Evolutionary conservation across 2,888 invertebrate species (phyloP).

Genomic region (Lamellibrachia satsuma): DNA sequence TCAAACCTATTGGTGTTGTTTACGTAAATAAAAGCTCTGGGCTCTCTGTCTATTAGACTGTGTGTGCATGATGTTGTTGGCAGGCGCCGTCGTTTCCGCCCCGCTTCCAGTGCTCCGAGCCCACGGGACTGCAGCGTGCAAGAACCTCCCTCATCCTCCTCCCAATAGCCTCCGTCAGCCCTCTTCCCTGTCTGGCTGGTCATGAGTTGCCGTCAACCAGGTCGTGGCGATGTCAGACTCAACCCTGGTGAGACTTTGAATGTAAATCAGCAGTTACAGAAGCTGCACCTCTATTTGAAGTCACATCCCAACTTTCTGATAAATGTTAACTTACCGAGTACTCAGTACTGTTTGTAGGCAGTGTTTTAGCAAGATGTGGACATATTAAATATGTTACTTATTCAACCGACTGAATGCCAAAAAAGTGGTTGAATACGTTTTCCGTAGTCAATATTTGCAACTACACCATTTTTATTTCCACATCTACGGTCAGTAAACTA

Average conservation of each 20-base stretch:
- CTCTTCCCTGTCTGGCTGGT: not conserved
- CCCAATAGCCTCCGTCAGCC: constrained; percentile 22
- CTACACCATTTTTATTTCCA: not conserved
- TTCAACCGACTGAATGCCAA: not conserved
- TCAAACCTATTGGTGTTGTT: no score
- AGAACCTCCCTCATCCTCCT: constrained; percentile 33
- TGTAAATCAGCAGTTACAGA: no score
- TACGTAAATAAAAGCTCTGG: no score
- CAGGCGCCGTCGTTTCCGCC: constrained; percentile 39
- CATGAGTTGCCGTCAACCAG: not conserved
- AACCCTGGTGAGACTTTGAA: not conserved
- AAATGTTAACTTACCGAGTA: no score
- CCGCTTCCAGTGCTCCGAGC: constrained; percentile 38
- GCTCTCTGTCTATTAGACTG: not conserved
- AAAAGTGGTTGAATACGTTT: not conserved
- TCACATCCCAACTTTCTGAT: no score
- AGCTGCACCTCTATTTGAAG: no score
- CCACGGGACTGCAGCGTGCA: constrained; percentile 37
- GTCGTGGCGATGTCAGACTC: not conserved
- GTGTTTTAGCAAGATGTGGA: not conserved
- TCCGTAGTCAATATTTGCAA: not conserved
- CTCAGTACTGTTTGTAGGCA: not conserved
- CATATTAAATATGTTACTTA: not conserved
- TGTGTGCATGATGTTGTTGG: not conserved
- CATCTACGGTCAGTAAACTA: not conserved